Conservation (phyloP, 2,888 invertebrate species). For the Tachina fera region DNA sequence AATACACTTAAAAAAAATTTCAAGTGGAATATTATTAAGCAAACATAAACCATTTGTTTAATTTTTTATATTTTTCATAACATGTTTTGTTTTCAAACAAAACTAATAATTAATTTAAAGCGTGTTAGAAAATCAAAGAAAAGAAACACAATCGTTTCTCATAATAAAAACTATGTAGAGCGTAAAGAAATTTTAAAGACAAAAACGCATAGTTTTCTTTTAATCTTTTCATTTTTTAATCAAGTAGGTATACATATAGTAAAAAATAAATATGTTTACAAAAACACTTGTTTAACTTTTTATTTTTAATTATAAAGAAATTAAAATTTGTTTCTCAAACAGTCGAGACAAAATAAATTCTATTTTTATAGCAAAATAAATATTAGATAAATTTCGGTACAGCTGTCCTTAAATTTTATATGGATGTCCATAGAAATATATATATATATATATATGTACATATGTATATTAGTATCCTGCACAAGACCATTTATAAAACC, state of each 20-base stretch:
- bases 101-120: conserved; percentile 57
- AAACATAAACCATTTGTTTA: conserved; percentile 21
- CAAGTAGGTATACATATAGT: conserved; percentile 25
- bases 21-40: conserved; percentile 3
- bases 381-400: background rate
- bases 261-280: conserved; percentile 1
- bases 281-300: conserved; percentile 12
- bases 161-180: conserved; percentile 65
- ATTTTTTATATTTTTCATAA: conserved; percentile 9
- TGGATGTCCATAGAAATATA: background rate
- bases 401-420: background rate
- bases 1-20: conserved; percentile 7
- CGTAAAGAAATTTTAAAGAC: conserved; percentile 64
- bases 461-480: no score
- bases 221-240: conserved; percentile 3
- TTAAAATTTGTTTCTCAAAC: conserved; percentile 31
- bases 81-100: conserved; percentile 32
- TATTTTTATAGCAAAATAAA: background rate
- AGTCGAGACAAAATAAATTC: conserved; percentile 1
- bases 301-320: conserved; percentile 11
- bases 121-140: conserved; percentile 49
- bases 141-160: conserved; percentile 54
- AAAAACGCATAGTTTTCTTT: conserved; percentile 59
- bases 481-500: no score
- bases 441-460: background rate